Evolutionary conservation across 2,113 vertebrate species (phyloP).

Genomic region (Mixornis gularis): DNA sequence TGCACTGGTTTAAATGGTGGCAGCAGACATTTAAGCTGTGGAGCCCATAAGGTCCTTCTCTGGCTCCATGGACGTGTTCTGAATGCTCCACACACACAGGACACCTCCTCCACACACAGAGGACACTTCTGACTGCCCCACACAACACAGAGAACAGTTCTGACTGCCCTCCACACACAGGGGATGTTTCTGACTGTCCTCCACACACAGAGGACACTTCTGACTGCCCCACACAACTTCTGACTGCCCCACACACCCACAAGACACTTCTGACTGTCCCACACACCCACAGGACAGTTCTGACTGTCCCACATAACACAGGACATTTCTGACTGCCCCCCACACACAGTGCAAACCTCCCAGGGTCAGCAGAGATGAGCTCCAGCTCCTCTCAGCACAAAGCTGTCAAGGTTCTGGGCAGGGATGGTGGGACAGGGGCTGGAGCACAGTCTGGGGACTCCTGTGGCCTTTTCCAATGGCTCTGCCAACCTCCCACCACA

Average conservation of each 20-base stretch:
- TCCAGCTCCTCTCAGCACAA: neutral
- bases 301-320: neutral
- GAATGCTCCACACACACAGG: neutral
- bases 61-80: accelerated
- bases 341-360: neutral
- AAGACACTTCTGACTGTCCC: neutral
- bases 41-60: neutral
- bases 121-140: too few species aligned
- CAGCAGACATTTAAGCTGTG: neutral
- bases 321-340: neutral
- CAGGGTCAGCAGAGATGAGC: neutral
- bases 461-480: neutral
- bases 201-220: too few species aligned
- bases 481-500: neutral
- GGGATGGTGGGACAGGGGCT: neutral
- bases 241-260: too few species aligned
- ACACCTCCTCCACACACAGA: neutral
- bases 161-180: too few species aligned
- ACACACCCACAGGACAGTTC: neutral
- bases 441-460: neutral
- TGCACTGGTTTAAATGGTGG: neutral
- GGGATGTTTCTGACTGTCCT: too few species aligned
- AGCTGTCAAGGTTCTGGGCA: neutral
- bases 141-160: too few species aligned
- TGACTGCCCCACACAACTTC: too few species aligned